Percentiles rank a stretch among this genome's conserved stretches.
Evolutionary conservation across 1,140 invertebrate genomes (phyloP).

Genomic region (Diorhabda carinulata): DNA sequence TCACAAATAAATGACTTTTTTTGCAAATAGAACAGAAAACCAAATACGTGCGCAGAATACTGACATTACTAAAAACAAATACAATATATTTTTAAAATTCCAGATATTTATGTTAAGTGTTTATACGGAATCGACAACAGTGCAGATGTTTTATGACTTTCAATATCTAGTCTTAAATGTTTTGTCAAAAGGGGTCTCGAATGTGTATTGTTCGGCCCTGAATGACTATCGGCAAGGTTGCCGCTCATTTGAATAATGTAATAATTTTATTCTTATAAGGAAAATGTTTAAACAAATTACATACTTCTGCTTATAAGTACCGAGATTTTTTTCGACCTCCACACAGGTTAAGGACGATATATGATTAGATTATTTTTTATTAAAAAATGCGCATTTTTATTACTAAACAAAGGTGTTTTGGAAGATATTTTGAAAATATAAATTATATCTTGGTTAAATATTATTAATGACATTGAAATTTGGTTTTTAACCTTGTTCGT

Average conservation of each 20-base stretch:
- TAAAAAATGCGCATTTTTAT: too few species aligned
- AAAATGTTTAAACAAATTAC: conserved; percentile 1
- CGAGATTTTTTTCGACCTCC: neutral
- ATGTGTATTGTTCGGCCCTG: neutral
- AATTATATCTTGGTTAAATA: too few species aligned
- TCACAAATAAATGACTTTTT: too few species aligned
- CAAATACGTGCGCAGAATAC: too few species aligned
- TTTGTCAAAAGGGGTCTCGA: neutral
- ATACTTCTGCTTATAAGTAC: neutral
- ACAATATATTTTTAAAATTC: too few species aligned
- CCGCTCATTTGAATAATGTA: neutral
- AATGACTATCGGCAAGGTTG: neutral
- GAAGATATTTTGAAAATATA: too few species aligned
- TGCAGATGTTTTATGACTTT: neutral
- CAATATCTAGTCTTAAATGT: neutral
- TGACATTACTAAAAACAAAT: too few species aligned
- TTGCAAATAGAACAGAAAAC: too few species aligned
- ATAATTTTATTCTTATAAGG: neutral
- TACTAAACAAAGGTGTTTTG: too few species aligned
- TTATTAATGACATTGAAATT: too few species aligned
- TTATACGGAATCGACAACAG: neutral
- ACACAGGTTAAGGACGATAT: neutral
- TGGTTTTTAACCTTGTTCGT: too few species aligned
- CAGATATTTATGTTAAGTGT: too few species aligned
- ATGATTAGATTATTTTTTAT: neutral